Conservation (phyloP, 37 sponge, comb jelly and placozoan species). For the Aplysina aerophoba region DNA sequence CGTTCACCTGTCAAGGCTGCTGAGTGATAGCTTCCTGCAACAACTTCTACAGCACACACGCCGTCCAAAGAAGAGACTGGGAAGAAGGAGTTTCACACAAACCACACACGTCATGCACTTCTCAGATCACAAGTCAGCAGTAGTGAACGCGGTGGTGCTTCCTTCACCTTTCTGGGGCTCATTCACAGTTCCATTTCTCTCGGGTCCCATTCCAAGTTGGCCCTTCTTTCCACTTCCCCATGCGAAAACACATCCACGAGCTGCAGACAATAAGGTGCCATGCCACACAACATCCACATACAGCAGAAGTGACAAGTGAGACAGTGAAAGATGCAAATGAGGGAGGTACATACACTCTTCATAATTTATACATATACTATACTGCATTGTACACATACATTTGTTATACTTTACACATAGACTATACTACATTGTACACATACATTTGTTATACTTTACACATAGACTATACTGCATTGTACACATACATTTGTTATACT, state of each 20-base stretch:
- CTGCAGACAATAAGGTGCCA: slow-evolving; percentile 27
- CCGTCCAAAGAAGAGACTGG: not conserved
- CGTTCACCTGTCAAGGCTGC: not conserved
- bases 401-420: too few relatives aligned
- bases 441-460: too few relatives aligned
- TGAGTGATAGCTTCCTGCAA: slow-evolving; percentile 47
- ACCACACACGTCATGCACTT: too few relatives aligned
- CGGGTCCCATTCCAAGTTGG: slow-evolving; percentile 51
- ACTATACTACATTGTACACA: too few relatives aligned
- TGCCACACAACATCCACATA: not conserved
- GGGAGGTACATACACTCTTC: too few relatives aligned
- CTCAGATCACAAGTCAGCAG: too few relatives aligned
- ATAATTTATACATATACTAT: too few relatives aligned
- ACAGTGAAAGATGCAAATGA: not conserved
- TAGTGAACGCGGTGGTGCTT: too few relatives aligned
- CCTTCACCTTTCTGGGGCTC: not conserved
- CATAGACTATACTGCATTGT: too few relatives aligned
- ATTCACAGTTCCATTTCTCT: not conserved
- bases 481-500: too few relatives aligned
- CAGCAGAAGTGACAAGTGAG: not conserved
- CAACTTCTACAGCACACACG: not conserved
- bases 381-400: too few relatives aligned
- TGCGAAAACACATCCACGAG: slow-evolving; percentile 35
- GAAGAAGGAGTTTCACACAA: not conserved
- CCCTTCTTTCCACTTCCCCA: slow-evolving; percentile 72